Conservation (phyloP, 2,797 vertebrate species). For the Chaetodon trifasciatus region DNA sequence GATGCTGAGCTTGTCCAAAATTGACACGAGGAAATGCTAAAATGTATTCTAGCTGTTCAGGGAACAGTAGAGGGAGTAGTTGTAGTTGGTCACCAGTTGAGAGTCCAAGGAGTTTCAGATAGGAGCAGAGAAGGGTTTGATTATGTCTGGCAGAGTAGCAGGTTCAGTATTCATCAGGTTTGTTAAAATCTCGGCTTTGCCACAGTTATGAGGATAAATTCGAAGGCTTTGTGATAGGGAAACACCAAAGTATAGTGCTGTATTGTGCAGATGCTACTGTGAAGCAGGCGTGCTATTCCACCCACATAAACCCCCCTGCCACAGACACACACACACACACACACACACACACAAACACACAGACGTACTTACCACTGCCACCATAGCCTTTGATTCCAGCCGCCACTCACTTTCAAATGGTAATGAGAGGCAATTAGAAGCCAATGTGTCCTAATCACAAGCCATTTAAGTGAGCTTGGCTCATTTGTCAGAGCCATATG, state of each 20-base stretch:
- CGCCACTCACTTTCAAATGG: slow-evolving; percentile 84
- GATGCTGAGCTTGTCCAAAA: not conserved
- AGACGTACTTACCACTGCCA: slow-evolving; percentile 51
- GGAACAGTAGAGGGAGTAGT: slow-evolving; percentile 37
- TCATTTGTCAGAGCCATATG: slow-evolving; percentile 79
- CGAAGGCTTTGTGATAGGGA: slow-evolving; percentile 12
- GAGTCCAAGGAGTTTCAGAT: slow-evolving; percentile 15
- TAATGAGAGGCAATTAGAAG: slow-evolving; percentile 86
- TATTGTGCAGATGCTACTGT: slow-evolving; percentile 41
- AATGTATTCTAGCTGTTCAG: not conserved
- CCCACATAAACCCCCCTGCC: not conserved
- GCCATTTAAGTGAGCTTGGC: slow-evolving; percentile 80
- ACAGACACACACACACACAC: slow-evolving; percentile 9
- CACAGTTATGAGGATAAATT: not conserved
- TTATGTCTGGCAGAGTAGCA: not conserved
- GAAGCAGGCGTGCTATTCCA: slow-evolving; percentile 43
- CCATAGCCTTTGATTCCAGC: slow-evolving; percentile 77
- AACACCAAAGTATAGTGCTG: slow-evolving; percentile 32
- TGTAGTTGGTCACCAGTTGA: slow-evolving; percentile 25
- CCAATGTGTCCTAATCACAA: slow-evolving; percentile 85
- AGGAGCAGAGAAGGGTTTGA: not conserved
- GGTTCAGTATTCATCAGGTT: slow-evolving; percentile 11
- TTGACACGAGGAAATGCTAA: not conserved
- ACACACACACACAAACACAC: slow-evolving; percentile 1
- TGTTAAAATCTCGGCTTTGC: not conserved